A percentile compares a stretch with the other conserved stretches of the same genome.
Evolutionary conservation across 2,797 vertebrate genomes (phyloP).

Genomic region (Remorina albescens): DNA sequence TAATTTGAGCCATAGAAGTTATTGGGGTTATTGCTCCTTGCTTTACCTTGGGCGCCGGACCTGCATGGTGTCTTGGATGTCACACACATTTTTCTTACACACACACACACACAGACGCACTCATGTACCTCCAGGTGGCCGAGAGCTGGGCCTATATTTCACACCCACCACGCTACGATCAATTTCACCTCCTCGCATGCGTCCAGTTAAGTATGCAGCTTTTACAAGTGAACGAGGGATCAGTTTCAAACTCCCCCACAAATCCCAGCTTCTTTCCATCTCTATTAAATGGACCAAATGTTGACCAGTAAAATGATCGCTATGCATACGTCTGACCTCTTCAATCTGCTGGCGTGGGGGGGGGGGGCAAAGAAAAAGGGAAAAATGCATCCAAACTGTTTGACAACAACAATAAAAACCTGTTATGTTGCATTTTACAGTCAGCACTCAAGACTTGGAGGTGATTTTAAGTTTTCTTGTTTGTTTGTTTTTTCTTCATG

Average conservation of each 20-base stretch:
- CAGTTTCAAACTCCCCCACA: conserved; percentile 70
- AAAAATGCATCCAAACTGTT: neutral
- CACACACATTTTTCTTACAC: conserved; percentile 30
- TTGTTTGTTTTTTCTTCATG: too few species aligned
- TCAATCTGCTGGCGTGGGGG: conserved; percentile 5
- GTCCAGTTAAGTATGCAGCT: conserved; percentile 74
- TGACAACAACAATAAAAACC: neutral
- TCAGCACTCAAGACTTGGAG: neutral
- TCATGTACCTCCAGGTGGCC: conserved; percentile 66
- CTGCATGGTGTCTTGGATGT: conserved; percentile 47
- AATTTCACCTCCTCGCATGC: conserved; percentile 73
- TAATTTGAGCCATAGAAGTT: conserved; percentile 72
- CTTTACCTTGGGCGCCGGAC: conserved; percentile 52
- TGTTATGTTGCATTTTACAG: neutral
- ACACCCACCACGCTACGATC: conserved; percentile 76
- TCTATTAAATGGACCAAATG: conserved; percentile 61
- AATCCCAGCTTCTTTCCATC: conserved; percentile 67
- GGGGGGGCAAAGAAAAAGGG: too few species aligned
- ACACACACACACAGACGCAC: conserved; percentile 28
- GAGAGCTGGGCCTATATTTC: conserved; percentile 61
- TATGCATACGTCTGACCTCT: conserved; percentile 49
- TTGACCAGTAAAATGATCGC: conserved; percentile 71
- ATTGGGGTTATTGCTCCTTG: conserved; percentile 63
- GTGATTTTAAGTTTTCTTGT: neutral
- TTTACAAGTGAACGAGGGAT: conserved; percentile 76